Conservation (phyloP, 1,140 invertebrate genomes). For the Drosophila ficusphila region DNA sequence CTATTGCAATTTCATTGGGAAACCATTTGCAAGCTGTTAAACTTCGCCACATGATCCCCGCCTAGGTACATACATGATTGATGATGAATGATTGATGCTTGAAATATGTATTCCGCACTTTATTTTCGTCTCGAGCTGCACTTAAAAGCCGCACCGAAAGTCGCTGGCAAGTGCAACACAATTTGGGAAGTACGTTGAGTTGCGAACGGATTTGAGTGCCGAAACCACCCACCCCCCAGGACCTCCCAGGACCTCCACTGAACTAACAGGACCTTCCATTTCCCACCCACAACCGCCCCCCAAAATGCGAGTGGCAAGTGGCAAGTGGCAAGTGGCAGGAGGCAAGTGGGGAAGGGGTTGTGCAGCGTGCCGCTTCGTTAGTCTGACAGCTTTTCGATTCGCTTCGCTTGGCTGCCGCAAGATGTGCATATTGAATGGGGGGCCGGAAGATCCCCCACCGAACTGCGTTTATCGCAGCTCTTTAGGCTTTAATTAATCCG, state of each 20-base stretch:
- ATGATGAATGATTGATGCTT: slow-evolving; percentile 78
- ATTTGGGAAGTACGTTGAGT: slow-evolving; percentile 55
- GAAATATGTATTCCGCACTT: slow-evolving; percentile 53
- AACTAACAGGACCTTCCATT: not conserved
- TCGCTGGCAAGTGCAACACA: slow-evolving; percentile 43
- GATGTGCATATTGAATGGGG: slow-evolving; percentile 32
- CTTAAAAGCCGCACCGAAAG: slow-evolving; percentile 23
- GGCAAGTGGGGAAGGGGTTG: too few relatives aligned
- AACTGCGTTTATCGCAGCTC: not conserved
- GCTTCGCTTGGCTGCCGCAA: slow-evolving; percentile 23
- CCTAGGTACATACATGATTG: too few relatives aligned
- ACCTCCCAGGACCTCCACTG: not conserved
- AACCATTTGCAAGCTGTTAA: too few relatives aligned
- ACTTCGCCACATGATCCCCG: too few relatives aligned
- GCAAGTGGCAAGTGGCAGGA: too few relatives aligned
- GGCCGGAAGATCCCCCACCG: not conserved
- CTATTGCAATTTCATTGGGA: too few relatives aligned
- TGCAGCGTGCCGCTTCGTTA: slow-evolving; percentile 68
- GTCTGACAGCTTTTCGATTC: slow-evolving; percentile 61
- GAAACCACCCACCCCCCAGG: not conserved
- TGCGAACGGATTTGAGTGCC: slow-evolving; percentile 56
- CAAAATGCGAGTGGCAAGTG: too few relatives aligned
- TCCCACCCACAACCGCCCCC: too few relatives aligned
- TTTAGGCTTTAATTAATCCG: slow-evolving; percentile 18
- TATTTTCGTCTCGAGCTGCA: slow-evolving; percentile 31